Percentiles rank a stretch among this genome's conserved stretches.
These are phyloP conservation scores for Semaprochilodus insignis DNA, from an alignment of 2,797 vertebrate genomes.

Conservation along the genomic window DNA sequence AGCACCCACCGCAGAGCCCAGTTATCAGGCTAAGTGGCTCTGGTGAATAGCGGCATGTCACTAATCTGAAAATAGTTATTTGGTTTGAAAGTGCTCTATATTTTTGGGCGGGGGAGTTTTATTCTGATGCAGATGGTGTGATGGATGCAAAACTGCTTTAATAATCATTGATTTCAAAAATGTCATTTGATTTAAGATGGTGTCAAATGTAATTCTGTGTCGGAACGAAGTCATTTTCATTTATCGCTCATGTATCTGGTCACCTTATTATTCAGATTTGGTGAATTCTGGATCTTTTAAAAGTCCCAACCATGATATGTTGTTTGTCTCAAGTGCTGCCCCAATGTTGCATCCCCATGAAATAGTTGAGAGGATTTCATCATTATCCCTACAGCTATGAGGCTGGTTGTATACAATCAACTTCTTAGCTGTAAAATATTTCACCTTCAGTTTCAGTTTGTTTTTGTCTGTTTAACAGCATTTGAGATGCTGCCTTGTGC, in stretches of 20 bases:
- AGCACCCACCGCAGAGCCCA: neutral
- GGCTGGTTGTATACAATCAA: constrained; percentile 8
- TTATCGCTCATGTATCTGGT: constrained; percentile 5
- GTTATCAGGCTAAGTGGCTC: neutral
- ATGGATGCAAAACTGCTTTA: neutral
- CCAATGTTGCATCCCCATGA: neutral
- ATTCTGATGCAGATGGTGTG: neutral
- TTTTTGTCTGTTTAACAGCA: neutral
- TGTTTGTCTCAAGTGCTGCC: constrained; percentile 17
- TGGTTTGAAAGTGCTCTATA: neutral
- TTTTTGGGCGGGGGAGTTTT: neutral
- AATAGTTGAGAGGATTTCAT: constrained; percentile 15
- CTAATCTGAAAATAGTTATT: neutral
- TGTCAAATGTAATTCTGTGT: neutral
- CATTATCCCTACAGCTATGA: neutral
- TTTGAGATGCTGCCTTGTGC: constrained; percentile 18
- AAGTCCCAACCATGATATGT: constrained; percentile 6
- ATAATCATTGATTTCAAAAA: neutral
- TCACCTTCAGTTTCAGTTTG: neutral
- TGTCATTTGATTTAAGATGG: neutral
- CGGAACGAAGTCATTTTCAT: constrained; percentile 11
- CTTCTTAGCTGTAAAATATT: constrained; percentile 11
- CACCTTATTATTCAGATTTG: constrained; percentile 3
- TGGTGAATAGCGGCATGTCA: neutral
- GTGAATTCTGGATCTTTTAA: neutral